Base-by-base conservation (phyloP, 2,113 vertebrate species). In the Strix uralensis region DNA sequence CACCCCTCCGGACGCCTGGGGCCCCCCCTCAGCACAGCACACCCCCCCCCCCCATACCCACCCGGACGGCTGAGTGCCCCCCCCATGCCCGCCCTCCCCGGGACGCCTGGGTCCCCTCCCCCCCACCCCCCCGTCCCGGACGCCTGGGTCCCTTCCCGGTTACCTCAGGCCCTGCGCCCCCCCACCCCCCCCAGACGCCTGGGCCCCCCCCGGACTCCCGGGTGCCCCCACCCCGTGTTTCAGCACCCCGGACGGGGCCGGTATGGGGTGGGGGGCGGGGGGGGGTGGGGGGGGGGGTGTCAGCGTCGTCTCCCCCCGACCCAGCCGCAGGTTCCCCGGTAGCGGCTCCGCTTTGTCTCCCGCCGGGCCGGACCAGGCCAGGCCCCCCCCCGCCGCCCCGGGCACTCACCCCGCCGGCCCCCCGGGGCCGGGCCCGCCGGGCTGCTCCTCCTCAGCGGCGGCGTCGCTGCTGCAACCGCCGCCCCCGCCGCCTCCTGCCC, bases 281-380 rank as follows among this genome's bases (percentile, higher is more conserved):
- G 94, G 36, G 44, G 34, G 47, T 13, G 42, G 42, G 42, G 42
- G 80, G 94, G 36, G 34, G 34, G 47, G 14, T 30, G 57, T 57
- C 80, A 90, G 91, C 89, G 94, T 92, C 86, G 81, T 94, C 86
- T 27, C 94, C 91, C 47, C 87, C 87, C 77, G 61, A 59, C 86
- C 84, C 94, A 93, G 69, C 75, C 44, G 16, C 16, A 18, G 44
- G 44, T 46, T 18, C 86, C 66, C 55, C 47, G 79, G 65, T 42
- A n/a, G 82, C 88, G 51, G 71, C 72, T 59, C 55, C 69, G 86
- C 81, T 78, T 78, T 78, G 44, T 78, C 44, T 36, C 57, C 74
- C 23, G 20, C 44, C 42, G 57, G 74, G 8, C 36, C n/a, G 7
- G 3, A 7, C 44, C 44, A 17, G 17, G 17, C 44, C 44, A 16